Percentiles rank a stretch among this genome's conserved stretches.
Conservation (phyloP, 2,113 vertebrate species). For the Copsychus sechellarum region DNA sequence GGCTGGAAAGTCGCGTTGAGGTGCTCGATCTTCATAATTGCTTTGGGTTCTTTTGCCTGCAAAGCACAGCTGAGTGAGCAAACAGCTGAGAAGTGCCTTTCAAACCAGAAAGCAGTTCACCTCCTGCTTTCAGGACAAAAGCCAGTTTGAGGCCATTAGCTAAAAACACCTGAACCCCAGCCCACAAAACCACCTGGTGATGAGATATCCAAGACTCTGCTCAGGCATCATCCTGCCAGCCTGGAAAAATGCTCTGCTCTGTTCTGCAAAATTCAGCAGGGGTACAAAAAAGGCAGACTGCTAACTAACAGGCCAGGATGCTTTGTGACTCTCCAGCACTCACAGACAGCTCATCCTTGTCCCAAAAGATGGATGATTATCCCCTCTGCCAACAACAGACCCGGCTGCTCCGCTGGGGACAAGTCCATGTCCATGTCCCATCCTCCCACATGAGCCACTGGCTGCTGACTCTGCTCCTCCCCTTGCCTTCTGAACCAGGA, state of each 20-base stretch:
- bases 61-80: constrained; percentile 3
- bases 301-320: neutral
- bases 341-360: neutral
- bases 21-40: constrained; percentile 88
- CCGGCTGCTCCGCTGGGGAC: accelerated
- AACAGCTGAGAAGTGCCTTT: neutral
- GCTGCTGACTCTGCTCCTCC: neutral
- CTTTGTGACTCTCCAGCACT: neutral
- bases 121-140: neutral
- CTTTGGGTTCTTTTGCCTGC: constrained; percentile 95
- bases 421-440: neutral
- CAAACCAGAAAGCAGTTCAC: neutral
- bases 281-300: neutral
- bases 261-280: neutral
- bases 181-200: neutral
- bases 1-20: constrained; percentile 95
- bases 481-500: neutral
- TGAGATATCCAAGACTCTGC: neutral
- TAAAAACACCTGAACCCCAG: neutral
- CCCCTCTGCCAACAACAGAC: neutral
- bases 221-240: neutral
- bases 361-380: neutral
- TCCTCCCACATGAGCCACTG: neutral
- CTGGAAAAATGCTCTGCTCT: neutral
- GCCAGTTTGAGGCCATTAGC: neutral